Conservation (phyloP, 2,888 invertebrate genomes). For the Lepidocyrtinus sp. region DNA sequence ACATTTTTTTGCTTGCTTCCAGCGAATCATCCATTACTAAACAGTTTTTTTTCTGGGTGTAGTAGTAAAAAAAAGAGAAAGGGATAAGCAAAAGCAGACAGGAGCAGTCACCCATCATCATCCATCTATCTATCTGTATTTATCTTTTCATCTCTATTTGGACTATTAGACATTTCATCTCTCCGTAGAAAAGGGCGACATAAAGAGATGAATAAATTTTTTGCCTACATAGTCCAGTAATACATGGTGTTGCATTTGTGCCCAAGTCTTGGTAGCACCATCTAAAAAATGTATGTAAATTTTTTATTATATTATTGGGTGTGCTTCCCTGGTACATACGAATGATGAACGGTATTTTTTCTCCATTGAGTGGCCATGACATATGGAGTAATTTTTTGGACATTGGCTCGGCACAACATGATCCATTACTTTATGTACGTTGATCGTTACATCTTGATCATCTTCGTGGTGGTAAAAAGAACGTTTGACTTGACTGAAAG, state of each 20-base stretch:
- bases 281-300: background rate
- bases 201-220: conserved; percentile 14
- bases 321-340: background rate
- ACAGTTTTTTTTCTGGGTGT: conserved; percentile 7
- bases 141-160: conserved; percentile 58
- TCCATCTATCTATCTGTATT: conserved; percentile 53
- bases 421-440: conserved; percentile 58
- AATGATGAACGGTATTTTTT: background rate
- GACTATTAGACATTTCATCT: conserved; percentile 52
- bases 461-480: background rate
- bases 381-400: conserved; percentile 33
- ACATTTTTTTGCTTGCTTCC: conserved; percentile 27
- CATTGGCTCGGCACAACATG: conserved; percentile 38
- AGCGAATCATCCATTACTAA: background rate
- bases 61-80: conserved; percentile 19
- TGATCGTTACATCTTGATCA: conserved; percentile 46
- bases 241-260: background rate
- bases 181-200: background rate
- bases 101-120: conserved; percentile 55
- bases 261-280: background rate
- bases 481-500: background rate
- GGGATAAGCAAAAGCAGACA: conserved; percentile 25
- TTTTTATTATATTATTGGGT: background rate
- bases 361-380: conserved; percentile 39
- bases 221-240: too few species aligned